phyloP scores from a whole-genome alignment of 2,797 vertebrate genomes.

The Labeo calbasu region DNA sequence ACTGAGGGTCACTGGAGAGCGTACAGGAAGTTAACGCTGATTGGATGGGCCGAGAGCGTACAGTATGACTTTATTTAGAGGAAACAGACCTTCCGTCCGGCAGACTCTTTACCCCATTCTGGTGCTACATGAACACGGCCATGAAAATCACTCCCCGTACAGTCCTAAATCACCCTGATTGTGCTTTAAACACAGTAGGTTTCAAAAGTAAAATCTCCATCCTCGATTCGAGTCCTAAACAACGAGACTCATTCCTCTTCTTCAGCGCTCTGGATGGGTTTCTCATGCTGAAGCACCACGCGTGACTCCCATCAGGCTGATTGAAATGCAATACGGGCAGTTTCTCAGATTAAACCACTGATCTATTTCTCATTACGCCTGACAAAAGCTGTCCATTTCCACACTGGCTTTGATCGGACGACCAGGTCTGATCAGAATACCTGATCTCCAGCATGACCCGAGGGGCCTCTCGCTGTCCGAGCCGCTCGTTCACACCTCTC shows the following conservation, averaged over 20 bases:
- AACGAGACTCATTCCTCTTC: not conserved
- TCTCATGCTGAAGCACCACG: not conserved
- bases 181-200: not conserved
- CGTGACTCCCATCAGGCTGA: constrained; percentile 48
- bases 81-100: not conserved
- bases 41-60: no score
- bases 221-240: not conserved
- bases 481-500: constrained; percentile 42
- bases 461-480: constrained; percentile 34
- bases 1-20: not conserved
- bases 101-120: not conserved
- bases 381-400: constrained; percentile 54
- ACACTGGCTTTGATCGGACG: constrained; percentile 26
- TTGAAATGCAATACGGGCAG: constrained; percentile 53
- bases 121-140: not conserved
- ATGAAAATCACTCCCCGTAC: not conserved
- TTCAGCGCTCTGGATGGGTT: not conserved
- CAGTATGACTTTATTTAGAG: not conserved
- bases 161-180: not conserved
- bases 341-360: constrained; percentile 60
- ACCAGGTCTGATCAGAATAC: constrained; percentile 51
- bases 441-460: constrained; percentile 48
- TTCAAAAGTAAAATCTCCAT: not conserved
- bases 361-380: constrained; percentile 63
- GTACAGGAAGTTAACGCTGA: not conserved